phyloP scores from a whole-genome alignment of 2,888 invertebrate genomes.

The Agriopis leucophaearia region DNA sequence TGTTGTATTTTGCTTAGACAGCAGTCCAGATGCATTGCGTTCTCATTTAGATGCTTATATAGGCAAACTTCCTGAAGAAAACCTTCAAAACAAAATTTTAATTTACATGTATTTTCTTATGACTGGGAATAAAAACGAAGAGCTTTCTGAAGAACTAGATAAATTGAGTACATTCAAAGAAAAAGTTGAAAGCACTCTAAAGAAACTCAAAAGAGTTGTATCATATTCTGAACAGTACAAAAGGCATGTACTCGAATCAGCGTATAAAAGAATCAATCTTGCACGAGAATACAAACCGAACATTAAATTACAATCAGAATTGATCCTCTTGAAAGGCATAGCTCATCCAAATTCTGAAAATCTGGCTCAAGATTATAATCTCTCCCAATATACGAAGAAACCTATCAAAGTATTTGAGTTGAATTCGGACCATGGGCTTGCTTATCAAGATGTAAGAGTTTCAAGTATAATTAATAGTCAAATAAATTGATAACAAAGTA shows the following conservation, averaged over 20 bases:
- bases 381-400: conserved; percentile 59
- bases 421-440: conserved; percentile 53
- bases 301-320: conserved; percentile 58
- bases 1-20: conserved; percentile 61
- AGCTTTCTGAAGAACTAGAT: conserved; percentile 45
- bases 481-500: neutral
- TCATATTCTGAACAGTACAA: conserved; percentile 58
- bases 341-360: conserved; percentile 45
- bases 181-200: conserved; percentile 53
- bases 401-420: conserved; percentile 57
- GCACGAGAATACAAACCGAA: conserved; percentile 57
- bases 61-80: conserved; percentile 50
- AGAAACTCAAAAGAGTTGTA: conserved; percentile 41
- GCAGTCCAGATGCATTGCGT: conserved; percentile 61
- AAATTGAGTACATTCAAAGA: conserved; percentile 48
- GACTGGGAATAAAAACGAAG: conserved; percentile 42
- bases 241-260: conserved; percentile 47
- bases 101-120: conserved; percentile 55
- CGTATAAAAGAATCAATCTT: conserved; percentile 55
- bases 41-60: conserved; percentile 55
- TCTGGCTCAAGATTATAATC: conserved; percentile 58
- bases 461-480: conserved; percentile 61
- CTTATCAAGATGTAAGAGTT: conserved; percentile 55
- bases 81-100: conserved; percentile 55
- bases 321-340: conserved; percentile 61